A percentile compares a stretch with the other conserved stretches of the same genome.
Conservation (phyloP, 2,797 vertebrate genomes). For the Premnoplex brunnescens region DNA sequence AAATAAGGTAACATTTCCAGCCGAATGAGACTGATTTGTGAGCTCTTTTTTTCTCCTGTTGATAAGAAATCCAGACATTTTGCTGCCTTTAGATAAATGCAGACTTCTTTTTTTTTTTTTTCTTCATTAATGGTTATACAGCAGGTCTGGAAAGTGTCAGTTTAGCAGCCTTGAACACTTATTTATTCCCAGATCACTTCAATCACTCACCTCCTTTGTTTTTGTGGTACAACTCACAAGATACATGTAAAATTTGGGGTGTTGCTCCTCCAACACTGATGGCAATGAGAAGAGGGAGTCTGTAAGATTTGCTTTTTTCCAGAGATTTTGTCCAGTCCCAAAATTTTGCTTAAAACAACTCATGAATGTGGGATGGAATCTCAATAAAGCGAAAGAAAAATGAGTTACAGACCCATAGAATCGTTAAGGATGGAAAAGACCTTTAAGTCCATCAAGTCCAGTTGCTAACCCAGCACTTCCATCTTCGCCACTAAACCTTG, state of each 20-base stretch:
- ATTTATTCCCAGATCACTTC: neutral
- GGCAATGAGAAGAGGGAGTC: neutral
- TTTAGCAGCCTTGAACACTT: neutral
- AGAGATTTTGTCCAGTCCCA: neutral
- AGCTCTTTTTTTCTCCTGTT: neutral
- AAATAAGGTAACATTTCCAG: neutral
- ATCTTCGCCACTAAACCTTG: neutral
- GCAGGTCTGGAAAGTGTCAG: neutral
- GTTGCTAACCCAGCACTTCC: neutral
- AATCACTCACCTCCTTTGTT: neutral
- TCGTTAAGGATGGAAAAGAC: neutral
- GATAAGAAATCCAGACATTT: neutral
- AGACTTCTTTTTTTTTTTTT: neutral
- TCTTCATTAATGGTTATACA: neutral
- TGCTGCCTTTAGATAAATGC: neutral
- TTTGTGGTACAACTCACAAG: neutral
- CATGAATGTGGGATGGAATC: neutral
- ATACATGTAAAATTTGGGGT: neutral
- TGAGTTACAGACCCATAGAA: neutral
- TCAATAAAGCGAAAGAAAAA: neutral
- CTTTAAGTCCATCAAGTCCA: neutral
- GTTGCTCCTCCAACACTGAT: neutral
- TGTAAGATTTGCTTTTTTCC: neutral
- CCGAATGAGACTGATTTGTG: neutral
- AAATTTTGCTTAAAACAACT: neutral